These are phyloP conservation scores for Scolopax rusticola DNA, from an alignment of 2,797 vertebrate species.

Conservation along the genomic window DNA sequence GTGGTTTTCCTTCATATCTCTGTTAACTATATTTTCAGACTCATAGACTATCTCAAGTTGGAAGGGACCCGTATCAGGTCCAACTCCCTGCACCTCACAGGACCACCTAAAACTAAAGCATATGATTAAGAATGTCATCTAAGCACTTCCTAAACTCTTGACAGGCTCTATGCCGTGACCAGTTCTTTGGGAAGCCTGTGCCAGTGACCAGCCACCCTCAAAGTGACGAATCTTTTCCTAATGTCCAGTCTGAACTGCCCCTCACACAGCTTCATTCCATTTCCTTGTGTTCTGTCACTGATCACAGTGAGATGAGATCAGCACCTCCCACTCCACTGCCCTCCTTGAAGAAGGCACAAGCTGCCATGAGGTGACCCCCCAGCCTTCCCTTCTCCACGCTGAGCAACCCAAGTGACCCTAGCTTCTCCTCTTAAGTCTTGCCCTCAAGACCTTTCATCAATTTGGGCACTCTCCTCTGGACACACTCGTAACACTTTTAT, in stretches of 20 bases:
- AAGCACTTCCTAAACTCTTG: neutral
- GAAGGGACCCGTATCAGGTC: neutral
- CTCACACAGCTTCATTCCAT: neutral
- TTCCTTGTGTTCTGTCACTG: accelerated
- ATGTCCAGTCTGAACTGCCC: neutral
- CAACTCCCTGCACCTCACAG: accelerated
- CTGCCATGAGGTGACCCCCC: accelerated
- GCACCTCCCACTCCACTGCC: accelerated
- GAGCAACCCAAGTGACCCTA: neutral
- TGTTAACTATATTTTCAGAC: neutral
- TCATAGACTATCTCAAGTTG: neutral
- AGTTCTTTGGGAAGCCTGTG: neutral
- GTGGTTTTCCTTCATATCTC: neutral
- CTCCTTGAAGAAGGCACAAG: neutral
- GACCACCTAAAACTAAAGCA: neutral
- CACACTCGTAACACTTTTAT: neutral
- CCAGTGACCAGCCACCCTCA: accelerated
- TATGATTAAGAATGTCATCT: accelerated
- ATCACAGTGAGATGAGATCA: neutral
- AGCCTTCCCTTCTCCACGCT: neutral
- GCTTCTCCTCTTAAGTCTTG: neutral
- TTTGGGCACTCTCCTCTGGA: neutral
- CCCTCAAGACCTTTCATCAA: neutral
- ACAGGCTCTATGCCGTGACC: neutral
- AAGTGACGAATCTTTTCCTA: neutral